These are phyloP conservation scores for Eledone cirrhosa DNA, from an alignment of 2,888 invertebrate species.

Conservation along the genomic window DNA sequence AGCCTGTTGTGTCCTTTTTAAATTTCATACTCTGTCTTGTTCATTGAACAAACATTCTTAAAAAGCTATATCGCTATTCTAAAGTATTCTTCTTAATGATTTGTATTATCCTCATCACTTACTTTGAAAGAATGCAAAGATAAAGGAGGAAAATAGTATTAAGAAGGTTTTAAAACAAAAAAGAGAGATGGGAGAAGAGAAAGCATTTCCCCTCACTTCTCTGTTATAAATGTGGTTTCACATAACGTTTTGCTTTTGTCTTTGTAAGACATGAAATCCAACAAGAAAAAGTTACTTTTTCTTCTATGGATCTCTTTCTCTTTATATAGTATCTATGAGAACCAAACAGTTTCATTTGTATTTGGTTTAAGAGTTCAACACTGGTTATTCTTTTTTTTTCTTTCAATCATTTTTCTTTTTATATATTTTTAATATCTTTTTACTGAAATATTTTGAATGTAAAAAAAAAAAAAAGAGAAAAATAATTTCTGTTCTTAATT, in stretches of 20 bases:
- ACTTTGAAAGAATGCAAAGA: not conserved
- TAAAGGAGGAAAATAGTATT: no score
- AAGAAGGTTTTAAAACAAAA: not conserved
- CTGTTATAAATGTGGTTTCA: conserved; percentile 26
- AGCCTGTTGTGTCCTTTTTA: not conserved
- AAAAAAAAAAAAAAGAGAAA: no score
- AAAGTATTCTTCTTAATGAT: not conserved
- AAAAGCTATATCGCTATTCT: not conserved
- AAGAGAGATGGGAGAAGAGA: not conserved
- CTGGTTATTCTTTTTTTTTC: no score
- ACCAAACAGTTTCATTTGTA: no score
- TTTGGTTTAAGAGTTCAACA: no score
- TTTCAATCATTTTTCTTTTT: no score
- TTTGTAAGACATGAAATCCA: conserved; percentile 17
- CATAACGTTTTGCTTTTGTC: conserved; percentile 21
- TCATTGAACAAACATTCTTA: not conserved
- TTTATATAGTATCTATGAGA: no score
- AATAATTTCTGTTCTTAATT: no score
- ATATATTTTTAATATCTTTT: no score
- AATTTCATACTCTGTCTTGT: not conserved
- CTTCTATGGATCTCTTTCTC: no score
- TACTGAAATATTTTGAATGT: no score
- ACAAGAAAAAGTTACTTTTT: not conserved
- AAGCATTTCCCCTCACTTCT: not conserved
- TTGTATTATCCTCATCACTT: not conserved